Percentiles rank a stretch among this genome's conserved stretches.
Conservation (phyloP, 2,888 invertebrate species). For the Uloborus plumipes region DNA sequence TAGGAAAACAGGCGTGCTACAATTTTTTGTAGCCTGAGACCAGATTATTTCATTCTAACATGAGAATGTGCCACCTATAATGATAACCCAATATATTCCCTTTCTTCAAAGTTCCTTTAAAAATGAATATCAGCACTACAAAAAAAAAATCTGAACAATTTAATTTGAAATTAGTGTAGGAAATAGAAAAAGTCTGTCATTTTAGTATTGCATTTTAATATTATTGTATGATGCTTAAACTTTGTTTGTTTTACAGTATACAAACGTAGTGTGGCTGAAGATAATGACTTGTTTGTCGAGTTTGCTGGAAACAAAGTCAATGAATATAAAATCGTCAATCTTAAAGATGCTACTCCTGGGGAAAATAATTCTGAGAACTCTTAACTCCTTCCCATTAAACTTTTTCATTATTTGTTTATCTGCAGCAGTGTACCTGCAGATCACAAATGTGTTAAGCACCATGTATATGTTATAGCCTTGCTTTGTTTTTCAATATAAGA, state of each 20-base stretch:
- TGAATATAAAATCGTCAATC: constrained; percentile 81
- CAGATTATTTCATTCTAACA: no score
- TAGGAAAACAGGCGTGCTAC: no score
- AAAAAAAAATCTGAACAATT: no score
- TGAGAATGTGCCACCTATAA: no score
- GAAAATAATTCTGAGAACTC: constrained; percentile 32
- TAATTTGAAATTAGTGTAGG: no score
- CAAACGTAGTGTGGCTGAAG: constrained; percentile 74
- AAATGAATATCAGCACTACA: no score
- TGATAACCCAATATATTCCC: no score
- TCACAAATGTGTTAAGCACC: constrained; percentile 43
- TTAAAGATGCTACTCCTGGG: constrained; percentile 59
- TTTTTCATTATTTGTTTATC: constrained; percentile 19
- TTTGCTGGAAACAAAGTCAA: constrained; percentile 83
- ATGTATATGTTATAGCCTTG: constrained; percentile 44
- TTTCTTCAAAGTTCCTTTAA: no score
- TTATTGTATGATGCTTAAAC: not conserved
- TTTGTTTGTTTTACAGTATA: constrained; percentile 74
- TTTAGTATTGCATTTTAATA: no score
- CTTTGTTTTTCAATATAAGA: constrained; percentile 21
- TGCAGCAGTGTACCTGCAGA: constrained; percentile 31
- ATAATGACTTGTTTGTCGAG: constrained; percentile 79
- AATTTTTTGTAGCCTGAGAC: no score
- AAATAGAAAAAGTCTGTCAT: no score
- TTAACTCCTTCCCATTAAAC: constrained; percentile 29